Percentiles rank a stretch among this genome's conserved stretches.
These are phyloP conservation scores for Drosophila littoralis DNA, from an alignment of 1,140 invertebrate genomes.

Conservation along the genomic window DNA sequence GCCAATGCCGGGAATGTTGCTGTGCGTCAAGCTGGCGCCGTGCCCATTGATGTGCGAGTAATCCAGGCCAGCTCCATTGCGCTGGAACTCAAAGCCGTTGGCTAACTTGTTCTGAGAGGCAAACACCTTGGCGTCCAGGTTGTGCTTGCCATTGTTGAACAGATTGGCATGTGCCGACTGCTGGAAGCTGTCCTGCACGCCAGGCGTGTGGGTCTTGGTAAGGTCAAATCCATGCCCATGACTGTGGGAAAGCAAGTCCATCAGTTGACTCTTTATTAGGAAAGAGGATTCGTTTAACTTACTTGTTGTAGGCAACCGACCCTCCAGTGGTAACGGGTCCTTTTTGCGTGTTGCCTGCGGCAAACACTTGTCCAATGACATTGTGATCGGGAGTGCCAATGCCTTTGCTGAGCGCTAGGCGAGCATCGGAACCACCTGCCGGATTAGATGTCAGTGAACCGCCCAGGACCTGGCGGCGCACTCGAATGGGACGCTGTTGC, in stretches of 20 bases:
- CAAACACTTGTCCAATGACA: slow-evolving; percentile 66
- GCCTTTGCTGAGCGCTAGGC: slow-evolving; percentile 53
- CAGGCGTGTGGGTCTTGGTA: slow-evolving; percentile 69
- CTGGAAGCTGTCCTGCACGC: slow-evolving; percentile 65
- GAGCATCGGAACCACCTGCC: slow-evolving; percentile 67
- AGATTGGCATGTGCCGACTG: slow-evolving; percentile 73
- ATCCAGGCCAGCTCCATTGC: slow-evolving; percentile 70
- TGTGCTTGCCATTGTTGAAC: slow-evolving; percentile 71
- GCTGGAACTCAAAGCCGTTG: slow-evolving; percentile 73
- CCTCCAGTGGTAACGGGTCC: slow-evolving; percentile 71
- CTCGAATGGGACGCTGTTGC: slow-evolving; percentile 47
- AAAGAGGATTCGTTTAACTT: slow-evolving; percentile 24
- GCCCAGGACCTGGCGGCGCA: slow-evolving; percentile 65
- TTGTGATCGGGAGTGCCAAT: slow-evolving; percentile 74
- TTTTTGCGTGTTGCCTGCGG: slow-evolving; percentile 67
- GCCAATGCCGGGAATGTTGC: slow-evolving; percentile 76
- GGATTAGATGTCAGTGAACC: slow-evolving; percentile 69
- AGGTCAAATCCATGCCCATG: slow-evolving; percentile 67
- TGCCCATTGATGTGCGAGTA: slow-evolving; percentile 74
- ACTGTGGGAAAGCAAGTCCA: slow-evolving; percentile 27
- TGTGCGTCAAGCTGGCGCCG: slow-evolving; percentile 71
- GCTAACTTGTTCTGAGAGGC: slow-evolving; percentile 73
- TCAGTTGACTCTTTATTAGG: neutral
- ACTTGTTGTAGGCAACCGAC: slow-evolving; percentile 76
- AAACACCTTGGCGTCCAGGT: slow-evolving; percentile 73